Evolutionary conservation across 2,113 vertebrate species (phyloP), one percentile per base, ranked within the genome.

Genomic region (Gymnocephalus cernua): DNA sequence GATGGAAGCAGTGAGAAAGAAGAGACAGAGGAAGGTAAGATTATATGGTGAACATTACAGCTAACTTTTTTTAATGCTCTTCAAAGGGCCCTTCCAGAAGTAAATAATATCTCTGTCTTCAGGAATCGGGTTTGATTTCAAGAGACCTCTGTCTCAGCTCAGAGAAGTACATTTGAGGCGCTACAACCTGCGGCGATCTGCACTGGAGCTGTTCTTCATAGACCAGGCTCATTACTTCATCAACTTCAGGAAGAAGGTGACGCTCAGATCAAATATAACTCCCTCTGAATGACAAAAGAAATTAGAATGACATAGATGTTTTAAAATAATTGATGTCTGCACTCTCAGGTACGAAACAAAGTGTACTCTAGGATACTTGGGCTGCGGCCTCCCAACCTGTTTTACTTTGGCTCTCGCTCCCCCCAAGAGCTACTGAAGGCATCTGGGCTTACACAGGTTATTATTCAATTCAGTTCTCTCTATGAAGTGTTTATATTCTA

Each of bases 221-320:
- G 97, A 99, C 88, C 98, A 99, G 90, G 94, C 98, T 77, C 99
- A 99, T 91, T 99, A 98, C 93, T 99, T 99, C 91, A 96, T 99
- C 95, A 99, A 99, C 93, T 99, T 99, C 93, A 97, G 86, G 0
- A 96, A 97, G 85, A 97, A 97, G 96, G 97, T 95, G 79, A 56
- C 0, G 16, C 11, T 23, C 18, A 2, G 47, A 38, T 86, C 19
- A 47, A 32, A 65, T 48, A 19, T 1, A 57, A 19, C 15, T 53
- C 16, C 11, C 59, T 21, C 23, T 54, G 54, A 13, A 27, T 23
- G 38, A 11, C n/a, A 41, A 41, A 10, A 41, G 38, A 41, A 53
- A 32, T 57, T 19, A 6, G 3, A 47, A 19, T 62, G 6, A 41
- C 79, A 54, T 23, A 0, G 3, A 27, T 38, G 35, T 27, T 79